Percentiles rank a stretch among this genome's conserved stretches.
These are phyloP conservation scores for Trichogramma pretiosum DNA, from an alignment of 1,140 invertebrate species.

Conservation along the genomic window DNA sequence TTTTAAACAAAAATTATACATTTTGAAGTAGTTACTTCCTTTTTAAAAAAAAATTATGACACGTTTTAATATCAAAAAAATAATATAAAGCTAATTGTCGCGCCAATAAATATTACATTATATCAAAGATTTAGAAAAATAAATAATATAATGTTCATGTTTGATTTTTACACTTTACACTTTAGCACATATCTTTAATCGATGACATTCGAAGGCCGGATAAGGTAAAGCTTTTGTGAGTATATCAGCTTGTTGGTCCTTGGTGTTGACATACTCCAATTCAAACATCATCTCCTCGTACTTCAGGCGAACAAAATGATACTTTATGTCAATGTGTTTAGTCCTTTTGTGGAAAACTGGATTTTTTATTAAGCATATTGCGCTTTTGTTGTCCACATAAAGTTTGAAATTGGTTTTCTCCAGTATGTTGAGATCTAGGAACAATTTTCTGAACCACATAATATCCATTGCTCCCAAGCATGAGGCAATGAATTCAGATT, in stretches of 20 bases:
- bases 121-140: too few relatives aligned
- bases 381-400: conserved; percentile 21
- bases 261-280: conserved; percentile 16
- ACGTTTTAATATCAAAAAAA: too few relatives aligned
- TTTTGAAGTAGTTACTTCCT: too few relatives aligned
- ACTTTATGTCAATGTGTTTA: conserved; percentile 27
- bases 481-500: conserved; percentile 11
- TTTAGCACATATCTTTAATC: background rate
- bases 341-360: too few relatives aligned
- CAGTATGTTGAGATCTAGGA: too few relatives aligned
- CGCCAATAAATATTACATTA: too few relatives aligned
- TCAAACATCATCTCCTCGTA: conserved; percentile 13
- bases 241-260: conserved; percentile 4
- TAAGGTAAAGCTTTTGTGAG: conserved; percentile 8
- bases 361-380: conserved; percentile 21
- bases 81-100: too few relatives aligned
- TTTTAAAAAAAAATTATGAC: too few relatives aligned
- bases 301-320: conserved; percentile 22
- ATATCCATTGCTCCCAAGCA: conserved; percentile 13
- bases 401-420: too few relatives aligned
- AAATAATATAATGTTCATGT: too few relatives aligned
- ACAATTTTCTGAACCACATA: conserved; percentile 26
- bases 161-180: too few relatives aligned
- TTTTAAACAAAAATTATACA: too few relatives aligned
- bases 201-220: background rate